These are phyloP conservation scores for Ditula angustiorana DNA, from an alignment of 2,888 invertebrate species.

Conservation along the genomic window DNA sequence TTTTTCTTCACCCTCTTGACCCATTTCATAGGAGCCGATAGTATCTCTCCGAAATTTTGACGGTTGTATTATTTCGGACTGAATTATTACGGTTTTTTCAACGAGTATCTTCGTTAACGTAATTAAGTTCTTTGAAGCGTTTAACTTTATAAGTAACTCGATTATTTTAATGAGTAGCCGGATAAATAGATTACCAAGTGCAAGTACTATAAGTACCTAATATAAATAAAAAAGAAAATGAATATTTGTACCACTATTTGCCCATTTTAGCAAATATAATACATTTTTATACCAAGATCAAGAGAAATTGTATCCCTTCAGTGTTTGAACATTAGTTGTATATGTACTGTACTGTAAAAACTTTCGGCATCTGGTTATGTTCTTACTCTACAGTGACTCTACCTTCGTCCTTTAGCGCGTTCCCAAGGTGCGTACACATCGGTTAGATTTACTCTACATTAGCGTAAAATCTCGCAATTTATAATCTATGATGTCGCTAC, in stretches of 20 bases:
- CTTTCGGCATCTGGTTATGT: no score
- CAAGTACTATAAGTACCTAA: no score
- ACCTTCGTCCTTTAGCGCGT: no score
- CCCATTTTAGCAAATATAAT: no score
- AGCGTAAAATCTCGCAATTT: slow-evolving; percentile 31
- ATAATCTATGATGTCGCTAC: slow-evolving; percentile 38
- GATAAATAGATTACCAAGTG: neutral
- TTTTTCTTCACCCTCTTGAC: slow-evolving; percentile 72
- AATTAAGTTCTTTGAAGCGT: slow-evolving; percentile 42
- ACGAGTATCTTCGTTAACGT: slow-evolving; percentile 43
- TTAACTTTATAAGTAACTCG: slow-evolving; percentile 11
- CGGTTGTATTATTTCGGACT: slow-evolving; percentile 60
- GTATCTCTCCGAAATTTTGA: slow-evolving; percentile 64
- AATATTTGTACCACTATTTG: no score
- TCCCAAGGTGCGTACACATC: neutral
- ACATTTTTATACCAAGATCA: no score
- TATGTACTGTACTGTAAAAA: no score
- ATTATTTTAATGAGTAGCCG: slow-evolving; percentile 1
- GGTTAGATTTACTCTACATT: neutral
- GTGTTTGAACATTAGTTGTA: no score
- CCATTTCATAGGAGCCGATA: slow-evolving; percentile 70
- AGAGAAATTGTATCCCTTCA: no score
- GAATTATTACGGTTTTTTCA: slow-evolving; percentile 51
- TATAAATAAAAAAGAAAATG: no score
- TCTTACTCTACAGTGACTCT: no score